Evolutionary conservation across 2,888 invertebrate genomes (phyloP), one percentile per base, ranked within the genome.

Genomic region (Priocnemis perturbator): DNA sequence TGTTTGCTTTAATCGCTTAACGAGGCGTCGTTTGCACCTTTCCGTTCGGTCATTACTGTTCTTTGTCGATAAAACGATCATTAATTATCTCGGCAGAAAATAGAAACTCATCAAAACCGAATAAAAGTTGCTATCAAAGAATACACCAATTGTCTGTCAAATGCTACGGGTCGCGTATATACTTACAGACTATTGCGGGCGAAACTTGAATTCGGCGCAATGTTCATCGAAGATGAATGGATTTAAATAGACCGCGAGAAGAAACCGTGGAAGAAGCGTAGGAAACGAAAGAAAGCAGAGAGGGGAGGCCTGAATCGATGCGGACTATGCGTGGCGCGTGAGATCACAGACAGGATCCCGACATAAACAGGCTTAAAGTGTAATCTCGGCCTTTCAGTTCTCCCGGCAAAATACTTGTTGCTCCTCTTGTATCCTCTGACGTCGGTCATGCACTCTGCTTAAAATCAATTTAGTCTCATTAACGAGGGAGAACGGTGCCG

Each of bases 301-400:
- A n/a, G 19, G 50, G 69, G 64, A 69, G 61, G 56, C 68, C 59
- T 60, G 71, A 71, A 73, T 75, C 71, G 74, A 72, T 73, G 77
- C 64, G 64, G 73, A 71, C 73, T 79, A 76, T 79, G 80, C 75
- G 72, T 68, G 73, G 78, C 71, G 73, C 82, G 77, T 76, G 76
- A 80, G 77, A 81, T 81, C 81, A 73, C 76, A 81, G 75, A 78
- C 73, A 67, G 71, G 75, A 77, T 74, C 79, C 75, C 77, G 79
- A 81, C 76, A 79, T 82, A 82, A 82, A 81, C 81, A 82, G 74
- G 75, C 80, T 82, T 82, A 82, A 81, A 76, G 73, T 69, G 79
- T 77, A 80, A 79, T 79, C 75, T 74, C 75, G 60, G 82, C 44
- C 71, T 72, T 75, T 74, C 61, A 73, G 66, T 64, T 74, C 80